phyloP scores from a whole-genome alignment of 2,888 invertebrate genomes.

The Eupelmus urozonus region DNA sequence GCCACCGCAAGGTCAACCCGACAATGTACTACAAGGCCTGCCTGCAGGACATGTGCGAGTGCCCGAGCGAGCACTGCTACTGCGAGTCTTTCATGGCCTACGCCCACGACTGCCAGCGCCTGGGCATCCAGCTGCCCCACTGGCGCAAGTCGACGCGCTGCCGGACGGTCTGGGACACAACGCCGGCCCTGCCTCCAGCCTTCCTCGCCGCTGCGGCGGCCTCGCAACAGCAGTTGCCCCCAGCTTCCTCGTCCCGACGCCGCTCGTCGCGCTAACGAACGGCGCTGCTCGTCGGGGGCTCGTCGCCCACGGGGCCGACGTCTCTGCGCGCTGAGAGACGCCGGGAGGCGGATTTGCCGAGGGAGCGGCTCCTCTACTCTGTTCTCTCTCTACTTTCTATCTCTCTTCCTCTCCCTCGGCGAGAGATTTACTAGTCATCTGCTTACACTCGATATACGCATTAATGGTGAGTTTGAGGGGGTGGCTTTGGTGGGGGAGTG shows the following conservation, averaged over 20 bases:
- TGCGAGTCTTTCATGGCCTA: slow-evolving; percentile 95
- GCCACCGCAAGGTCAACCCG: slow-evolving; percentile 88
- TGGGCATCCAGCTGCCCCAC: slow-evolving; percentile 84
- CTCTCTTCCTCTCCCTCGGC: slow-evolving; percentile 6
- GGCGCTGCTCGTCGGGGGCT: slow-evolving; percentile 4
- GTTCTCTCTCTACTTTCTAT: neutral
- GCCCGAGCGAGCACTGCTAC: slow-evolving; percentile 88
- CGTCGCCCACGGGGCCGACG: neutral
- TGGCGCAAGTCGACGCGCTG: slow-evolving; percentile 88
- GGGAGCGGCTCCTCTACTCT: slow-evolving; percentile 9
- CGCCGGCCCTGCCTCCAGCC: slow-evolving; percentile 36
- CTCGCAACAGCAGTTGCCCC: no score
- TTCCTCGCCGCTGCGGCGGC: slow-evolving; percentile 34
- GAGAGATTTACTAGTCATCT: slow-evolving; percentile 56
- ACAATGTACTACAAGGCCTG: slow-evolving; percentile 92
- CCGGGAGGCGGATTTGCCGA: neutral
- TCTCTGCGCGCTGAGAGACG: neutral
- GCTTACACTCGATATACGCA: slow-evolving; percentile 54
- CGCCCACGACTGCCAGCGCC: slow-evolving; percentile 89
- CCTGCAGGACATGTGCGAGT: slow-evolving; percentile 92
- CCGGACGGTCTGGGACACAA: slow-evolving; percentile 76
- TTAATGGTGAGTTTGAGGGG: slow-evolving; percentile 52
- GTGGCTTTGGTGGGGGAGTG: no score
- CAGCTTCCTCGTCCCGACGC: slow-evolving; percentile 6
- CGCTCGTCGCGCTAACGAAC: slow-evolving; percentile 32